Evolutionary conservation across 2,888 invertebrate species (phyloP).

Genomic region (Diadromus collaris): DNA sequence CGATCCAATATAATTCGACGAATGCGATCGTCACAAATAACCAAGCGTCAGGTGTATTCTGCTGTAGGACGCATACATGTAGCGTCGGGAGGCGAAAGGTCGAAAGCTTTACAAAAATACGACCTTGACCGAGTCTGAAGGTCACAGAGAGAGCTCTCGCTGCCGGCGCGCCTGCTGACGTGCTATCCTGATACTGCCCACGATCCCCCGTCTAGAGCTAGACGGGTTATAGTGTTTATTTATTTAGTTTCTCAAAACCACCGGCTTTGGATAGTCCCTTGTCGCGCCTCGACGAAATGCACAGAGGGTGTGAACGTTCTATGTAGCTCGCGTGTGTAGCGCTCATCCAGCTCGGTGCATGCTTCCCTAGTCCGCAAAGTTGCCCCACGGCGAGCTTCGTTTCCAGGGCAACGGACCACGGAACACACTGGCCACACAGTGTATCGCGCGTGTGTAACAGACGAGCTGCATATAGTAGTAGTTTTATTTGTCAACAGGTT

Average conservation of each 20-base stretch:
- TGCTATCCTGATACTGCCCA: constrained; percentile 66
- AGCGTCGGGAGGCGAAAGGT: not conserved
- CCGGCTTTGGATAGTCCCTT: not conserved
- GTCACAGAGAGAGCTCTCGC: constrained; percentile 17
- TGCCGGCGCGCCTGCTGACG: constrained; percentile 39
- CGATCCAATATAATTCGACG: not conserved
- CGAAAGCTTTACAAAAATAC: constrained; percentile 11
- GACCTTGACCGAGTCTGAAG: not conserved
- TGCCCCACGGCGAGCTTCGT: constrained; percentile 67
- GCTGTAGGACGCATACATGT: not conserved
- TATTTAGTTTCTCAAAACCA: not conserved
- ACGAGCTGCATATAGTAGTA: not conserved
- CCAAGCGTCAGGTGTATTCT: not conserved
- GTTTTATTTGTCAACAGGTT: no score
- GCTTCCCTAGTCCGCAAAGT: constrained; percentile 69
- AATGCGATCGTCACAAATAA: not conserved
- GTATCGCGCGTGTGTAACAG: not conserved
- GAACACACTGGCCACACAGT: not conserved
- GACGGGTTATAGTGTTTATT: constrained; percentile 56
- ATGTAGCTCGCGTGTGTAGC: constrained; percentile 43
- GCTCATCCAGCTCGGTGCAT: constrained; percentile 50
- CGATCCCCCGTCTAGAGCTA: constrained; percentile 69
- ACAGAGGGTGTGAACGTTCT: constrained; percentile 46
- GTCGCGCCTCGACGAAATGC: constrained; percentile 1
- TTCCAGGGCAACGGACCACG: constrained; percentile 57